Percentiles rank a stretch among this genome's conserved stretches.
These are phyloP conservation scores for Arenaria interpres DNA, from an alignment of 2,113 vertebrate genomes.

Conservation along the genomic window DNA sequence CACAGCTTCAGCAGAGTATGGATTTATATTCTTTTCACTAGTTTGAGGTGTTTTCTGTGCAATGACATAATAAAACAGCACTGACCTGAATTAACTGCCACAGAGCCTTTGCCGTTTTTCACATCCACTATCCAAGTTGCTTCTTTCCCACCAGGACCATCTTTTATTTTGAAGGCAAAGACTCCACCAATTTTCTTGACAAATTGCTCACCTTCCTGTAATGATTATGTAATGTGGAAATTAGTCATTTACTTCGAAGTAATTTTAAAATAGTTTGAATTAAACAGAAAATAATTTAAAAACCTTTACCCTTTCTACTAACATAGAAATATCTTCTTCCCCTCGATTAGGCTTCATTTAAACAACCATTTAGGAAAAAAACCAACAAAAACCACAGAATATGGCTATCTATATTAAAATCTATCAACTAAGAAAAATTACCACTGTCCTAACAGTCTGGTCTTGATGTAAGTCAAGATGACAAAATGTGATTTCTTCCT, in stretches of 20 bases:
- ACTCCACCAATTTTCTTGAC: conserved; percentile 93
- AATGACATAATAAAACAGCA: background rate
- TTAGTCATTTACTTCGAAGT: background rate
- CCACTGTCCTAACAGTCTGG: background rate
- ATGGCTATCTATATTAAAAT: background rate
- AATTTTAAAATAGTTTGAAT: background rate
- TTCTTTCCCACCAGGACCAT: conserved; percentile 88
- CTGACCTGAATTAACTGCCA: conserved; percentile 85
- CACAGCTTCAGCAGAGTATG: background rate
- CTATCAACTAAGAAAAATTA: background rate
- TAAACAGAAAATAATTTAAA: background rate
- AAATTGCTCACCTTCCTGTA: conserved; percentile 88
- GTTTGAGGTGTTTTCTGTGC: background rate
- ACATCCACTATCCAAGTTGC: conserved; percentile 92
- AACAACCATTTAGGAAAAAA: background rate
- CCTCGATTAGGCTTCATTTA: background rate
- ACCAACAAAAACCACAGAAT: background rate
- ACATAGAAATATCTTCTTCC: background rate
- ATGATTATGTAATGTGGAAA: background rate
- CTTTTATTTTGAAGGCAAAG: conserved; percentile 92
- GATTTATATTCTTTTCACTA: background rate
- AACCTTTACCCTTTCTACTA: background rate
- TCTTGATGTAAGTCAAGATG: background rate
- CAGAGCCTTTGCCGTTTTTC: conserved; percentile 89
- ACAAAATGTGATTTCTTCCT: background rate